Percentiles rank a stretch among this genome's conserved stretches.
phyloP scores from a whole-genome alignment of 2,888 invertebrate genomes.

The Sinotaia quadrata region DNA sequence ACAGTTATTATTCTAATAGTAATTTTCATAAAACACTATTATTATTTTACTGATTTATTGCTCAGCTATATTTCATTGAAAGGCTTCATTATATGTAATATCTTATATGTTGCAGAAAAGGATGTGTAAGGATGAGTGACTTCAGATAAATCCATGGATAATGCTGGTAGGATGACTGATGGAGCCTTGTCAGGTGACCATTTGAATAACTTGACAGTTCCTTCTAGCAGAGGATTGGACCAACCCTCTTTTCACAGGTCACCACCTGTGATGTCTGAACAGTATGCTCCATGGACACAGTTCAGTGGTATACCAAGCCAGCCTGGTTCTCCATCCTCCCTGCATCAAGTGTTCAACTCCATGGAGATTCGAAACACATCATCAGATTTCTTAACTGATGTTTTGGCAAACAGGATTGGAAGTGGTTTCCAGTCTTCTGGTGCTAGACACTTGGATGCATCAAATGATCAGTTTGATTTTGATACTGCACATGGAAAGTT shows the following conservation, averaged over 20 bases:
- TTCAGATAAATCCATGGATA: no score
- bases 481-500: not conserved
- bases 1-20: no score
- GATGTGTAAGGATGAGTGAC: no score
- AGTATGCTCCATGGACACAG: conserved; percentile 53
- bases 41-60: no score
- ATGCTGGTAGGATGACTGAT: not conserved
- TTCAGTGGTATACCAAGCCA: conserved; percentile 58
- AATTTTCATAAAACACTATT: no score
- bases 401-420: not conserved
- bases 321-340: conserved; percentile 30
- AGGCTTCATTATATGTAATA: no score
- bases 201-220: not conserved
- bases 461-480: not conserved
- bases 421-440: not conserved
- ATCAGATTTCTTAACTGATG: not conserved
- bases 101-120: no score
- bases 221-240: not conserved
- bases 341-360: conserved; percentile 32
- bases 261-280: not conserved
- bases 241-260: not conserved
- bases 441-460: not conserved
- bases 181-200: not conserved
- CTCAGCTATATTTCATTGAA: no score
- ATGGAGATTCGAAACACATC: conserved; percentile 25